Evolutionary conservation across 2,888 invertebrate genomes (phyloP), one percentile per base, ranked within the genome.

Genomic region (Heteromyza rotundicornis): DNA sequence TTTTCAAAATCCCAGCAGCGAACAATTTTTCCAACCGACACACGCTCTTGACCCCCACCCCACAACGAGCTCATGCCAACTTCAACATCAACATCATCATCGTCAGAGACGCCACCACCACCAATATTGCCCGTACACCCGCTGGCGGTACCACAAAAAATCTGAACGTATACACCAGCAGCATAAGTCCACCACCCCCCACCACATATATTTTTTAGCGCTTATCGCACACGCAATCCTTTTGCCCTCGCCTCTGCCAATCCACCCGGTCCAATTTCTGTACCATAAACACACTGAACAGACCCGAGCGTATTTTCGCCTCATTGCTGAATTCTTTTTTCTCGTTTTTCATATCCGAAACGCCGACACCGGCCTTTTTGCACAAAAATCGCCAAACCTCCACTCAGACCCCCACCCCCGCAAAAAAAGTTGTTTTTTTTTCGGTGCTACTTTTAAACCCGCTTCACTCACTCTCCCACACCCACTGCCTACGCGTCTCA

Each of bases 281-380:
- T 3, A n/a, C n/a, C 57, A 63, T 57, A 24, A 22, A n/a, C 35
- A 12, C 20, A n/a, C 40, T 40, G 12, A 5, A 8, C 32, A 40
- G 3, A 40, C 40, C 40, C 40, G 40, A 40, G 40, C 40, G 3
- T n/a, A 7, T 40, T 40, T 7, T 40, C 5, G 27, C 5, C 27
- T 27, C 27, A 27, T 10, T 10, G 5, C 27, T 40, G 14, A n/a
- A n/a, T 40, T n/a, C 3, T 40, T 40, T 40, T 40, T 40, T 40
- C 27, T 27, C 72, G 68, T 75, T 79, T 78, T 78, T 79, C 72
- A 73, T 78, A 78, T 79, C 78, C 78, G 79, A 78, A 78, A 78
- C 72, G 77, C 72, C 79, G 78, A 78, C 78, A 72, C 67, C 68
- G 69, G 51, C 57, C 27, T 57, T 58, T 56, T 40, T 44, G 24